Conservation (phyloP, 1,140 invertebrate genomes). For the Megathymus violae region DNA sequence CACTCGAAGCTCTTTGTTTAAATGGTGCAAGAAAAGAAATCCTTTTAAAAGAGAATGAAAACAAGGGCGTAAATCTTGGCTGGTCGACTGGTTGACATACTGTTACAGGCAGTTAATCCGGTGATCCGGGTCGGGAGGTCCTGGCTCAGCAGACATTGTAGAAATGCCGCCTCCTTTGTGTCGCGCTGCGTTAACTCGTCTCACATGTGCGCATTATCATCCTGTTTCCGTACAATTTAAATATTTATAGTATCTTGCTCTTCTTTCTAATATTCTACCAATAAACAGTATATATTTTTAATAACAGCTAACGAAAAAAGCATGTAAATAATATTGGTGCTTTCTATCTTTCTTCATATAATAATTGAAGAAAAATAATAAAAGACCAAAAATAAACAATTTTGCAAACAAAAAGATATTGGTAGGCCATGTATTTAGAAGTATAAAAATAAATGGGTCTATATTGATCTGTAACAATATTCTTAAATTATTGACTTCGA, state of each 20-base stretch:
- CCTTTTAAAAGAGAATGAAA: constrained; percentile 64
- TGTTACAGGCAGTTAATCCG: constrained; percentile 77
- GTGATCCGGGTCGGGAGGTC: constrained; percentile 66
- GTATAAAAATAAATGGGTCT: constrained; percentile 40
- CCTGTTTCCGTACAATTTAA: constrained; percentile 4
- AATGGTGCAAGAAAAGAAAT: constrained; percentile 49
- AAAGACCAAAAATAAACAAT: constrained; percentile 21
- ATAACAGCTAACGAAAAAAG: constrained; percentile 17
- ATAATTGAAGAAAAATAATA: constrained; percentile 17
- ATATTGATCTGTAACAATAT: constrained; percentile 54
- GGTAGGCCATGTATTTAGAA: constrained; percentile 34
- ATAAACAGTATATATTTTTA: constrained; percentile 21
- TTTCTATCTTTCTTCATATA: too few species aligned
- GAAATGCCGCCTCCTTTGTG: constrained; percentile 47
- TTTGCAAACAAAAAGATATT: constrained; percentile 22
- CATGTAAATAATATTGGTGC: too few species aligned
- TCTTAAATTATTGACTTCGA: constrained; percentile 69
- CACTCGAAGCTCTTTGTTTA: constrained; percentile 27
- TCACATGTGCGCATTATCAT: constrained; percentile 42
- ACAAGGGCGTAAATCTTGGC: constrained; percentile 72
- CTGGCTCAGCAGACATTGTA: constrained; percentile 48
- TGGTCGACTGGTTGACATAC: constrained; percentile 65
- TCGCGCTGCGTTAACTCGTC: constrained; percentile 48
- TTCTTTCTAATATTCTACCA: constrained; percentile 7
- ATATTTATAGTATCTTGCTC: too few species aligned